Evolutionary conservation across 2,113 vertebrate species (phyloP), one percentile per base, ranked within the genome.

Genomic region (Candoia aspera): DNA sequence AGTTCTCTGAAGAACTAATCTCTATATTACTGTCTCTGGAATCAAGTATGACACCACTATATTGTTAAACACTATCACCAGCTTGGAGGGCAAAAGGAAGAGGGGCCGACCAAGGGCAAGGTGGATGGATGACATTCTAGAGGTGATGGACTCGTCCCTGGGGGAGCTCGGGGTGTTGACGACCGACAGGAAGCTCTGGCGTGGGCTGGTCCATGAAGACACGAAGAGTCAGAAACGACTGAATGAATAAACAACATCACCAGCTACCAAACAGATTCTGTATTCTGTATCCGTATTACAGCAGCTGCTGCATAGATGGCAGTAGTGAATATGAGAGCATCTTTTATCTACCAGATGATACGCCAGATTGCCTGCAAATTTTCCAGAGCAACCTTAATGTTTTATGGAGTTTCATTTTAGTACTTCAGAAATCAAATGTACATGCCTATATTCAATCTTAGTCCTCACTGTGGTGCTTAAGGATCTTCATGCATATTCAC

Each of bases 371-470:
- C 89, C 92, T 93, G 79, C 84, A 91, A 59, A 21, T 85, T 95
- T 94, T 87, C 3, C 85, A 95, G 12, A 60, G 29, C 46, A 23
- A 55, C 37, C 68, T 84, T 29, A 87, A 93, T 93, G 94, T 33
- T 8, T 94, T 55, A 19, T 4, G 42, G 58, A 91, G 24, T 94
- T 4, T 6, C 1, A 93, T 93, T 95, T 89, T 37, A 91, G 83
- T 49, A 46, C 29, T 90, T 17, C 12, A 55, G 46, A 59, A 8
- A 6, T 1, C 46, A 8, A 17, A 9, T 83, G 62, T 46, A 0
- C 0, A 62, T 86, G n/a, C 1, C 12, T 73, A 33, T 33, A 42
- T 91, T 79, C 89, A 23, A 29, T 90, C 55, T 87, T 87, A 87
- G 26, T 89, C 84, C 58, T 90, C 92, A 0, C 49, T 89, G 6